phyloP scores from a whole-genome alignment of 92 coral and sea anemone genomes.

The Galaxea fascicularis region DNA sequence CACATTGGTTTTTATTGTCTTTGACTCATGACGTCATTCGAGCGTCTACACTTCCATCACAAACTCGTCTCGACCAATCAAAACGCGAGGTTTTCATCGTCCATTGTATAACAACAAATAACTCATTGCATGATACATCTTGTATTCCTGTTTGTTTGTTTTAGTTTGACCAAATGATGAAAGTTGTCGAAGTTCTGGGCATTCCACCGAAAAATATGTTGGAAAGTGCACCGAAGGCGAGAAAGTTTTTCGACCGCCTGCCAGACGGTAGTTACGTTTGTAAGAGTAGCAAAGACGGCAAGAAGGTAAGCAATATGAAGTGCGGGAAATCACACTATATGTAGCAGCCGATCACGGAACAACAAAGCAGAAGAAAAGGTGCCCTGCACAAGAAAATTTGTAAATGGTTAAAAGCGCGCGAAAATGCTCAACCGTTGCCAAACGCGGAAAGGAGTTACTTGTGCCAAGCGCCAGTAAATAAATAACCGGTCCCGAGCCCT shows the following conservation, averaged over 20 bases:
- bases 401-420: not conserved
- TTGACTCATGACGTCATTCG: too few relatives aligned
- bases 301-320: slow-evolving; percentile 70
- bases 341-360: not conserved
- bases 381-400: not conserved
- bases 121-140: too few relatives aligned
- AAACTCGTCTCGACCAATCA: too few relatives aligned
- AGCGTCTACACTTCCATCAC: too few relatives aligned
- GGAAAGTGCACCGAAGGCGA: slow-evolving; percentile 93
- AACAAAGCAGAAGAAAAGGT: too few relatives aligned
- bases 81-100: too few relatives aligned
- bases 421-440: not conserved
- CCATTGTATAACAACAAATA: too few relatives aligned
- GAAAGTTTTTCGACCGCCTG: slow-evolving; percentile 93
- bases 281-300: slow-evolving; percentile 92
- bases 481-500: too few relatives aligned
- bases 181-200: slow-evolving; percentile 95
- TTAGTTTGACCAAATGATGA: slow-evolving; percentile 99
- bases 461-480: not conserved
- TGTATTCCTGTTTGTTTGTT: slow-evolving; percentile 17
- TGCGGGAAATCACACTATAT: not conserved
- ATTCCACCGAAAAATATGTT: slow-evolving; percentile 94
- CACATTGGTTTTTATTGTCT: too few relatives aligned
- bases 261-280: slow-evolving; percentile 91
- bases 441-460: not conserved